These are phyloP conservation scores for Brachystomella parvula DNA, from an alignment of 1,140 invertebrate genomes.

Conservation along the genomic window DNA sequence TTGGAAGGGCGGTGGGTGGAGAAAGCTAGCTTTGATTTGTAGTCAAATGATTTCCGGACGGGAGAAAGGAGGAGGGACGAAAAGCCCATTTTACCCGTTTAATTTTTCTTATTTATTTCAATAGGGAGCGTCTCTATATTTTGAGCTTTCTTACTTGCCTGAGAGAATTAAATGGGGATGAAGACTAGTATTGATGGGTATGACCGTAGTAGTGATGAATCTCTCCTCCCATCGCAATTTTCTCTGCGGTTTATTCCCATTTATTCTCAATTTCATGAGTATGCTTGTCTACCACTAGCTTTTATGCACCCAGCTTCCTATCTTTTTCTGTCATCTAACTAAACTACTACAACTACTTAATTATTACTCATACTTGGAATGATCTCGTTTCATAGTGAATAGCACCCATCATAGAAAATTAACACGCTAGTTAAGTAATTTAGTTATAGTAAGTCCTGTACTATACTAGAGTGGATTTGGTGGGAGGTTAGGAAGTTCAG, in stretches of 20 bases:
- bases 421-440: not conserved
- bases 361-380: no score
- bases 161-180: not conserved
- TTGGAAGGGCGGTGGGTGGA: not conserved
- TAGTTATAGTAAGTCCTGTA: not conserved
- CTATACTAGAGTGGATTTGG: no score
- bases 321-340: no score
- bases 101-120: not conserved
- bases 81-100: not conserved
- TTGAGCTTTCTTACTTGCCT: not conserved
- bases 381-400: no score
- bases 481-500: no score
- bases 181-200: not conserved
- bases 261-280: not conserved
- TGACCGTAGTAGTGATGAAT: no score
- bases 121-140: not conserved
- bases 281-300: no score
- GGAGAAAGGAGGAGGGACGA: not conserved
- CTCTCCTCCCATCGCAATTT: no score
- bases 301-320: no score
- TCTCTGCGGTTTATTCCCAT: no score
- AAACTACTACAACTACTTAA: not conserved
- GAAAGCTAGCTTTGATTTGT: not conserved
- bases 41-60: not conserved
- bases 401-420: constrained; percentile 8